These are phyloP conservation scores for Arremon aurantiirostris DNA, from an alignment of 2,797 vertebrate genomes.

Conservation along the genomic window DNA sequence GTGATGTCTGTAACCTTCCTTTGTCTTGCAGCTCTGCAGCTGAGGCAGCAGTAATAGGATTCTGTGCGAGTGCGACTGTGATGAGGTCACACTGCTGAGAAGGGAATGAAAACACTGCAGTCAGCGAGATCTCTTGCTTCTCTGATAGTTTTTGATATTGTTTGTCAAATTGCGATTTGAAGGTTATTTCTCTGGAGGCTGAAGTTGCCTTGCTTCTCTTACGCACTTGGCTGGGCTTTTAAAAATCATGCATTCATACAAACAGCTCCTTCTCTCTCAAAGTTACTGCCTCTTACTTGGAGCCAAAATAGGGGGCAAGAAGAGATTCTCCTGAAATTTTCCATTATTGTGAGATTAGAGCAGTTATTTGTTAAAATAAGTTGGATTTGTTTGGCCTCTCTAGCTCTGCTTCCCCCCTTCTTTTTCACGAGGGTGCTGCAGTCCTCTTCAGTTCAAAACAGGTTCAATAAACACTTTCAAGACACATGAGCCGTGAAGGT, in stretches of 20 bases:
- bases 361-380: neutral
- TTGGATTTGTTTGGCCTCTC: neutral
- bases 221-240: constrained; percentile 9
- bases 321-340: neutral
- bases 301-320: neutral
- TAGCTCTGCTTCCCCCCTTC: neutral
- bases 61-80: constrained; percentile 41
- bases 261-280: neutral
- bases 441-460: neutral
- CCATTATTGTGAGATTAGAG: neutral
- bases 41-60: constrained; percentile 56
- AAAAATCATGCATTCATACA: neutral
- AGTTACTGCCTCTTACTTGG: neutral
- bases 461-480: constrained; percentile 53
- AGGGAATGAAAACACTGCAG: constrained; percentile 35
- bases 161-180: constrained; percentile 56
- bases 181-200: constrained; percentile 66
- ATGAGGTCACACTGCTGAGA: constrained; percentile 57
- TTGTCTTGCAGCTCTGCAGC: constrained; percentile 60
- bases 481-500: constrained; percentile 8
- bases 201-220: neutral
- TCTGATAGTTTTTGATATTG: constrained; percentile 55
- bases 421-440: neutral
- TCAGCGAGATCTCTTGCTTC: constrained; percentile 48
- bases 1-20: constrained; percentile 53